Base-by-base conservation (phyloP, 2,888 invertebrate genomes). In the Diadromus collaris region DNA sequence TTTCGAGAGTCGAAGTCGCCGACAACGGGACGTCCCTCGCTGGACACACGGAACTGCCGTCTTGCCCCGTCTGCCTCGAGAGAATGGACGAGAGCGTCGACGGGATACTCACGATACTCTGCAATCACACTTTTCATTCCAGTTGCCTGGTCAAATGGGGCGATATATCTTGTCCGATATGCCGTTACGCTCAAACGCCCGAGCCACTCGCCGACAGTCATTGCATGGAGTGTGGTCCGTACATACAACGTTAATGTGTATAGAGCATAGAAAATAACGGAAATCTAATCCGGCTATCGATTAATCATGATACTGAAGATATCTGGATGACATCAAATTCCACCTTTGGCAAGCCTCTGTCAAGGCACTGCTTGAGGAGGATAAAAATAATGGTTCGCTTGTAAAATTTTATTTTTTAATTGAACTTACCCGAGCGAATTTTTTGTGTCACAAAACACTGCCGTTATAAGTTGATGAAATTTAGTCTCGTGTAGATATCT, bases 71-170 rank as follows among this genome's bases (percentile, higher is more conserved):
- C 13, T 99, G 98, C 90, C 91, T 98, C 70, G 99, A 99, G 91
- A 94, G 98, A 78, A 97, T 97, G 99, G 99, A 99, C 91, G 99
- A 99, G 92, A 98, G 98, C 85, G 98, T 99, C 13, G 98, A 99
- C 89, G 98, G 99, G 13, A 97, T 99, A 80, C 92, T 99, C 83
- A 99, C 98, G 34, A 98, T 99, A 88, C 93, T 99, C 79, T 99
- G 99, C 90, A 99, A 99, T 92, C 99, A 99, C 92, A 96, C 98
- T 1, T 99, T 99, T 92, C 99, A 99, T 92, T 96, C 98, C 10
- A 95, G 95, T 88, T 99, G 99, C 91, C 92, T 99, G 65, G 95
- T 97, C 84, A 96, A 99, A 90, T 99, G 99, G 99, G 95, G 97
- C 21, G 98, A 99, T 91, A 97, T 97, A 85, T 97, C 98, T 75